Evolutionary conservation across 2,113 vertebrate species (phyloP).

Genomic region (Bos indicus): DNA sequence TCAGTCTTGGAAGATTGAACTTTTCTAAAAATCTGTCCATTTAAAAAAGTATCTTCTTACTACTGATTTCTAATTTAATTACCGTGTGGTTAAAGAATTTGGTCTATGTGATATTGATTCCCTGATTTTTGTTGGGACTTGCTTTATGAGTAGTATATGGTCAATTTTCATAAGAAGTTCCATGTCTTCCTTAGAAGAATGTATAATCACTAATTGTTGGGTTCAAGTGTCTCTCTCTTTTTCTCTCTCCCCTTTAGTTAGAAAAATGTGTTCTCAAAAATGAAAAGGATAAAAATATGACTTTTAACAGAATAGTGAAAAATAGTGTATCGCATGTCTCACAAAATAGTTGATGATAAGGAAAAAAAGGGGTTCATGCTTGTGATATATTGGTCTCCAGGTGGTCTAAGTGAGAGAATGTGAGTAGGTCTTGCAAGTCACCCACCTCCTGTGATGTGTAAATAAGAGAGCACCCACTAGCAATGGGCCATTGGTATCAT

Average conservation of each 20-base stretch:
- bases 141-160: background rate
- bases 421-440: background rate
- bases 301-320: background rate
- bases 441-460: background rate
- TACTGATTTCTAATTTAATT: background rate
- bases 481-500: background rate
- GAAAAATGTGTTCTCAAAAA: conserved; percentile 3
- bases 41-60: background rate
- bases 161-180: background rate
- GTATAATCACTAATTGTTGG: background rate
- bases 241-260: background rate
- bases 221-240: background rate
- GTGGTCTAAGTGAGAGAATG: background rate
- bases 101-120: background rate
- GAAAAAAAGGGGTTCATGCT: background rate
- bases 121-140: background rate
- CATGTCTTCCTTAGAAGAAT: background rate
- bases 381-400: background rate
- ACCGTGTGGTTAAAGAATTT: background rate
- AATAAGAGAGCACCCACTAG: background rate
- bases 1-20: background rate
- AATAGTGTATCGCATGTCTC: background rate
- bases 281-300: background rate
- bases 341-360: background rate
- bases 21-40: background rate